Conservation (phyloP, 2,797 vertebrate genomes). For the Smutsia temminckii region DNA sequence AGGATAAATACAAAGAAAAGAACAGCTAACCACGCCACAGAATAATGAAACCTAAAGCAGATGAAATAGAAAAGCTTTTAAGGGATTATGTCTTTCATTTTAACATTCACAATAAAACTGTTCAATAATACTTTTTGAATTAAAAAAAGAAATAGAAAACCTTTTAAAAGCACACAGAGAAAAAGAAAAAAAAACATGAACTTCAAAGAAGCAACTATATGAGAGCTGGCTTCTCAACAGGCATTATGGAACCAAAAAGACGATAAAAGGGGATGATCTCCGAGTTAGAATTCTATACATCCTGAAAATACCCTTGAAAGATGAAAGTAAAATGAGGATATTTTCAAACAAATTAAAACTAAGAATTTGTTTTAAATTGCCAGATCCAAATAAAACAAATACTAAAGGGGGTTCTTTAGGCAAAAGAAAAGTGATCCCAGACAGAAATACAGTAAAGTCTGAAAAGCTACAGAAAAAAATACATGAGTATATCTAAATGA, state of each 20-base stretch:
- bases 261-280: not conserved
- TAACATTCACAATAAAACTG: not conserved
- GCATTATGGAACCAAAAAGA: not conserved
- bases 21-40: not conserved
- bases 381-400: not conserved
- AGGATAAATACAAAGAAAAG: not conserved
- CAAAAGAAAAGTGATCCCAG: not conserved
- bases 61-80: not conserved
- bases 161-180: not conserved
- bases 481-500: not conserved
- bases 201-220: not conserved
- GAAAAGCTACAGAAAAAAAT: not conserved
- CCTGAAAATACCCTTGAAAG: not conserved
- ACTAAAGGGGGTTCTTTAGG: not conserved
- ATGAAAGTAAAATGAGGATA: not conserved
- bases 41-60: not conserved
- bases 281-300: not conserved
- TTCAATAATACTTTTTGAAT: not conserved
- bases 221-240: not conserved
- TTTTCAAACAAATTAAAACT: constrained; percentile 18
- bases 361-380: not conserved
- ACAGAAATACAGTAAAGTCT: not conserved
- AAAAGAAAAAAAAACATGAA: not conserved
- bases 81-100: not conserved
- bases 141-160: not conserved